Conservation (phyloP, 2,797 vertebrate species). For the Eleutherodactylus coqui region DNA sequence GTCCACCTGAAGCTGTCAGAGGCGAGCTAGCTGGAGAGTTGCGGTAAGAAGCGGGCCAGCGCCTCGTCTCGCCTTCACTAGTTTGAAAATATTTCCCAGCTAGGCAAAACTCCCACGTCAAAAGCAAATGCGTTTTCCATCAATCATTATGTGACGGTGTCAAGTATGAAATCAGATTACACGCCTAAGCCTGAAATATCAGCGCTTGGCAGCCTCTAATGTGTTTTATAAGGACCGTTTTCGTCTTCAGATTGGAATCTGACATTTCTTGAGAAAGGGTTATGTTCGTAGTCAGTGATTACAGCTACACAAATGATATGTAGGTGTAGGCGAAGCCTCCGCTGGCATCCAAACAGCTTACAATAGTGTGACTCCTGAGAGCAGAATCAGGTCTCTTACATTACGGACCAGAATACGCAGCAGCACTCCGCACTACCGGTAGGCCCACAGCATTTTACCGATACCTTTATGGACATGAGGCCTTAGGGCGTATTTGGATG, state of each 20-base stretch:
- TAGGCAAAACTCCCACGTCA: constrained; percentile 37
- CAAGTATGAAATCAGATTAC: constrained; percentile 45
- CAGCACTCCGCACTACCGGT: too few relatives aligned
- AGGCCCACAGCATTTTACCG: too few relatives aligned
- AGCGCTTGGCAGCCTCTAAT: constrained; percentile 30
- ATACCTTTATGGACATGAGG: too few relatives aligned
- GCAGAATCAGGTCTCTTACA: background rate
- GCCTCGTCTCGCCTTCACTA: constrained; percentile 17
- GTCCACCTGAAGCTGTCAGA: constrained; percentile 19
- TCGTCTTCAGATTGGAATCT: constrained; percentile 31
- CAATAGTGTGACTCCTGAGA: too few relatives aligned
- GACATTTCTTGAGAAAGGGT: constrained; percentile 3
- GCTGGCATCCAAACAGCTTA: background rate
- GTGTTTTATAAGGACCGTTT: background rate
- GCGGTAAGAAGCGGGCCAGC: constrained; percentile 8
- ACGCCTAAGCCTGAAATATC: constrained; percentile 39
- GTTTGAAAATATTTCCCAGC: constrained; percentile 36
- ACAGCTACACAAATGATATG: background rate
- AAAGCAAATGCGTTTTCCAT: constrained; percentile 42
- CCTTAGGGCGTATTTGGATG: too few relatives aligned
- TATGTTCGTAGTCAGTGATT: background rate
- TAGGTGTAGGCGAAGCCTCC: background rate
- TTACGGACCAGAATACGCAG: background rate
- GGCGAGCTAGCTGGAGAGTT: constrained; percentile 36
- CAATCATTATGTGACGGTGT: constrained; percentile 29